Conservation (phyloP, 2,797 vertebrate species). For the Chelonia mydas region DNA sequence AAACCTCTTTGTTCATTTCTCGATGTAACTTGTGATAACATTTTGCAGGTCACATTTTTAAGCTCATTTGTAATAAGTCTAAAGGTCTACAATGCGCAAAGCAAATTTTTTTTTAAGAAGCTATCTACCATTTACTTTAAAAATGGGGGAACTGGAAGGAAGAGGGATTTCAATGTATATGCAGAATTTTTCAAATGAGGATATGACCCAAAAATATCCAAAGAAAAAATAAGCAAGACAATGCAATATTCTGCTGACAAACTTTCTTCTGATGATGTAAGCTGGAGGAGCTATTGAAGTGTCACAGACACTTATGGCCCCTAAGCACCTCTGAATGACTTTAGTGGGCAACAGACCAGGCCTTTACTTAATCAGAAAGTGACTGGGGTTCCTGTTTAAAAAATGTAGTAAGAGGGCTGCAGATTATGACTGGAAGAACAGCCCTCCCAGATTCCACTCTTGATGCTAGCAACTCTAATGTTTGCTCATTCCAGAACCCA, state of each 20-base stretch:
- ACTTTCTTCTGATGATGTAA: background rate
- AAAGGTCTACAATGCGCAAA: background rate
- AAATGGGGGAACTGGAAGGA: background rate
- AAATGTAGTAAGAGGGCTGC: background rate
- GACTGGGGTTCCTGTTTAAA: background rate
- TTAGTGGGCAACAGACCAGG: background rate
- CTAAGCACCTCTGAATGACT: background rate
- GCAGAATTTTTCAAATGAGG: background rate
- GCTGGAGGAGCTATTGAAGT: background rate
- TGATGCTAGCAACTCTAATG: conserved; percentile 18
- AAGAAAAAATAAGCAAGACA: background rate
- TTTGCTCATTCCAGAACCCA: background rate
- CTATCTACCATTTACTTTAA: conserved; percentile 19
- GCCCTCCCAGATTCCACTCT: background rate
- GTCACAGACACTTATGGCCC: background rate
- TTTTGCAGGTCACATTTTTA: background rate
- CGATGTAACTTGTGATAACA: background rate
- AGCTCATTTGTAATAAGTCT: background rate
- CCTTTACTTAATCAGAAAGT: background rate
- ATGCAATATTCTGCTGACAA: too few relatives aligned
- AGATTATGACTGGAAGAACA: conserved; percentile 28
- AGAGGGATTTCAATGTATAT: background rate
- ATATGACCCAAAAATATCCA: background rate
- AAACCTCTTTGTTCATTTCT: background rate
- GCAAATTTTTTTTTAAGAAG: conserved; percentile 22